phyloP scores from a whole-genome alignment of 1,140 invertebrate genomes.

The Sycophaga agraensis region DNA sequence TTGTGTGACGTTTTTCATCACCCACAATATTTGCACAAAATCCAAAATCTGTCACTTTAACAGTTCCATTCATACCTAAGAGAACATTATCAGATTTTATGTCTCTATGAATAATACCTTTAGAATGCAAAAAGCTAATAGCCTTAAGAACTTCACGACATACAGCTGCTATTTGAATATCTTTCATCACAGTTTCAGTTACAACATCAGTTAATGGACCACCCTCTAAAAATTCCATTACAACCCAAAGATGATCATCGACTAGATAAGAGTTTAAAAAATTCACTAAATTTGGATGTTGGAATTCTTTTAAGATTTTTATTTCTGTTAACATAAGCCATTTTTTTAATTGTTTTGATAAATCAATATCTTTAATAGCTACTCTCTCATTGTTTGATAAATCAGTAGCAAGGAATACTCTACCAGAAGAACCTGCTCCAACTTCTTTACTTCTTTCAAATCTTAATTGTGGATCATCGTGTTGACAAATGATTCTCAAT shows the following conservation, averaged over 20 bases:
- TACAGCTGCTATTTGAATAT: conserved; percentile 94
- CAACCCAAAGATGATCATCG: conserved; percentile 89
- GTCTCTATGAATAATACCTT: conserved; percentile 89
- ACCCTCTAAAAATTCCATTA: conserved; percentile 95
- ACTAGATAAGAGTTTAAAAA: conserved; percentile 91
- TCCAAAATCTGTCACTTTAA: conserved; percentile 98
- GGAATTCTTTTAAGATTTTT: conserved; percentile 87
- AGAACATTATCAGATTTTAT: conserved; percentile 97
- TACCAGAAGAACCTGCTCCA: conserved; percentile 87
- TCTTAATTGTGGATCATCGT: conserved; percentile 73
- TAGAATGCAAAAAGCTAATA: conserved; percentile 87
- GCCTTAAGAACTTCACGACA: conserved; percentile 91
- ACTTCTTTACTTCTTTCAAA: conserved; percentile 85
- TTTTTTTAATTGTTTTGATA: conserved; percentile 90
- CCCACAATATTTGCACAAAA: conserved; percentile 91
- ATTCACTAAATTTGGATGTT: conserved; percentile 96
- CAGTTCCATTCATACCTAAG: conserved; percentile 92
- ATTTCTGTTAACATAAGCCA: conserved; percentile 95
- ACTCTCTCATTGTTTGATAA: conserved; percentile 75
- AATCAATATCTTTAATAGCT: conserved; percentile 95
- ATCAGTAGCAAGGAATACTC: conserved; percentile 88
- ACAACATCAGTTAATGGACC: conserved; percentile 97
- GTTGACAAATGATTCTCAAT: conserved; percentile 76
- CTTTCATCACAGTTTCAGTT: conserved; percentile 96
- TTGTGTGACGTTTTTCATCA: conserved; percentile 93